These are phyloP conservation scores for Halcyon senegalensis DNA, from an alignment of 2,113 vertebrate species.

Conservation along the genomic window DNA sequence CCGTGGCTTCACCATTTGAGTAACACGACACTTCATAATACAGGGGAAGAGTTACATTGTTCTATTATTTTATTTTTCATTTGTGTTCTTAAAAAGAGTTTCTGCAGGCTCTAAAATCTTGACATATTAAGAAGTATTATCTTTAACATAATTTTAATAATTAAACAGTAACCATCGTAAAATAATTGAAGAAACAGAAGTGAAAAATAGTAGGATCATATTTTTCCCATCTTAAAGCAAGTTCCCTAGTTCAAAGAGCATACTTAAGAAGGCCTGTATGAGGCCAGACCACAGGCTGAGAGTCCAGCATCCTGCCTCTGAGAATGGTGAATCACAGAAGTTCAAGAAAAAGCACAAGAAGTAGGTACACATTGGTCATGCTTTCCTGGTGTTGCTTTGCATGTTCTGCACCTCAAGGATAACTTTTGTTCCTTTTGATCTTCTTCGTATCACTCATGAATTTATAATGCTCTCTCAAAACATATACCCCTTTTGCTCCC, in stretches of 20 bases:
- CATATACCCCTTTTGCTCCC: neutral
- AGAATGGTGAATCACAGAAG: neutral
- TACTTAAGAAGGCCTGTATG: neutral
- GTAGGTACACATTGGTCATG: neutral
- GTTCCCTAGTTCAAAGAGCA: neutral
- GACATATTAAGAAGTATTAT: neutral
- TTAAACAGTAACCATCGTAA: neutral
- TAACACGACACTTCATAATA: neutral
- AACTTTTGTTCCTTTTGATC: neutral
- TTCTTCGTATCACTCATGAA: neutral
- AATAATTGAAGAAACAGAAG: neutral
- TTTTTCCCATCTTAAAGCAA: neutral
- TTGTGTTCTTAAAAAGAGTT: neutral
- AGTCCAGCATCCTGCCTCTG: neutral
- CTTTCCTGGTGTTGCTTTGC: neutral
- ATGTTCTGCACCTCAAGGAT: neutral
- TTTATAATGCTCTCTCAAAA: neutral
- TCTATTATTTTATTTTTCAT: neutral
- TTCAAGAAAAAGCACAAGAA: neutral
- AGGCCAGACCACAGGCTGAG: neutral
- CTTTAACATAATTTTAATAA: neutral
- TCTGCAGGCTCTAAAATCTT: neutral
- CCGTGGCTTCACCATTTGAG: neutral
- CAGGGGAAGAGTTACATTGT: neutral
- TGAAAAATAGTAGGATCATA: neutral